Evolutionary conservation across 2,113 vertebrate species (phyloP).

Genomic region (Neolamprologus ventralis): DNA sequence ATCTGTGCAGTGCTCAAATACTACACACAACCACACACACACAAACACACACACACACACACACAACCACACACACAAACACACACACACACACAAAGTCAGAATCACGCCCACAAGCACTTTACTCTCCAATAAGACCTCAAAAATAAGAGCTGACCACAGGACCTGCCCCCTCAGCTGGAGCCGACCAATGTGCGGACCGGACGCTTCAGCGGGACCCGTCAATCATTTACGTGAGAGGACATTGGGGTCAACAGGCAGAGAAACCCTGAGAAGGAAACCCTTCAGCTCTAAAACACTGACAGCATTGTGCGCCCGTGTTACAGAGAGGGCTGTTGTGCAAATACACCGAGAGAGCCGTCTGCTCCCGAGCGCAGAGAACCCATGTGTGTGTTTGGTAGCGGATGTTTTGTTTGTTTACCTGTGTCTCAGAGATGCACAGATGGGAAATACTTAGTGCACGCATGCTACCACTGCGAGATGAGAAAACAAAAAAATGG

Average conservation of each 20-base stretch:
- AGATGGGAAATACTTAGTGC: conserved; percentile 37
- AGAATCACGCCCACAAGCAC: not conserved
- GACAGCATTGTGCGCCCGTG: not conserved
- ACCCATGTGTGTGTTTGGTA: conserved; percentile 29
- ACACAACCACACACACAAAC: not conserved
- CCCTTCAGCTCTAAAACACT: not conserved
- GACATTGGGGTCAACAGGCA: not conserved
- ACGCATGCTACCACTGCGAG: conserved; percentile 3
- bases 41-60: not conserved
- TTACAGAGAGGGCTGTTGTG: not conserved
- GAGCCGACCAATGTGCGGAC: not conserved
- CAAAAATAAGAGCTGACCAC: not conserved
- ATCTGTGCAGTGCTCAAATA: not conserved
- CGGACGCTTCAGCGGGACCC: not conserved
- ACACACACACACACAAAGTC: not conserved
- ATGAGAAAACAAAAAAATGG: conserved; percentile 1
- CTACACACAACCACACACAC: not conserved
- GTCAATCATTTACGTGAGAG: conserved; percentile 7
- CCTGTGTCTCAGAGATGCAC: conserved; percentile 19
- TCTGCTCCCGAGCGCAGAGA: conserved; percentile 9
- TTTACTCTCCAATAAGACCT: not conserved
- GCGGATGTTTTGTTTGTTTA: conserved; percentile 38
- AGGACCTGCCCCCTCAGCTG: not conserved
- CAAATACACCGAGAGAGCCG: not conserved
- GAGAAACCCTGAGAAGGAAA: conserved; percentile 9